These are phyloP conservation scores for Drosophila varians DNA, from an alignment of 1,140 invertebrate genomes.

Conservation along the genomic window DNA sequence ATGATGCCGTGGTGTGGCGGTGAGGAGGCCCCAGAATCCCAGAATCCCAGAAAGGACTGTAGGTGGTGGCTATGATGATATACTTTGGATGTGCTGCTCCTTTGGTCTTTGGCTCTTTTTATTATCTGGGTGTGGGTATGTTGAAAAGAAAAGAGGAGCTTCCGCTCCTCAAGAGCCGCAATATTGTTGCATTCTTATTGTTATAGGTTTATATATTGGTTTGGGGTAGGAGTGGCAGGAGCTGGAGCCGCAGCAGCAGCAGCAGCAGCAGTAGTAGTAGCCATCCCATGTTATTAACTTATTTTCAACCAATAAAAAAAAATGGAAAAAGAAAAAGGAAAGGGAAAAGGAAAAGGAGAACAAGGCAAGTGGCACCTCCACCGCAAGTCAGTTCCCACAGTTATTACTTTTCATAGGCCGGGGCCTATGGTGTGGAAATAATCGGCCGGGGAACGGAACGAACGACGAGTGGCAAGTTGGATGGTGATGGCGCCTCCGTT, in stretches of 20 bases:
- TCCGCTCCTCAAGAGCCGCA: constrained; percentile 35
- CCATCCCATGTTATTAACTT: constrained; percentile 81
- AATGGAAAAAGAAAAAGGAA: not conserved
- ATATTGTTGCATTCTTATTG: constrained; percentile 78
- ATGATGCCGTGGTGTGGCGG: no score
- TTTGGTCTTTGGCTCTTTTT: not conserved
- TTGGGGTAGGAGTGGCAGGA: not conserved
- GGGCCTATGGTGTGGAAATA: constrained; percentile 71
- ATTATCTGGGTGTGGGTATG: constrained; percentile 52
- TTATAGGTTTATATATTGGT: constrained; percentile 24
- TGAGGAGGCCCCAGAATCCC: not conserved
- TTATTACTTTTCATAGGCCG: constrained; percentile 82
- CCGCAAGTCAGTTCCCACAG: constrained; percentile 73
- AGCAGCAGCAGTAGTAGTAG: constrained; percentile 10
- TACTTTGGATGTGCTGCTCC: constrained; percentile 45
- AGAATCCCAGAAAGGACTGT: constrained; percentile 29
- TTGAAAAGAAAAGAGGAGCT: constrained; percentile 43
- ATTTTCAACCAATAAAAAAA: constrained; percentile 78
- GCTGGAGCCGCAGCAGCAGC: not conserved
- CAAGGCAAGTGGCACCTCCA: constrained; percentile 27
- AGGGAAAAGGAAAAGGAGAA: not conserved
- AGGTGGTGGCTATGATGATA: constrained; percentile 82
- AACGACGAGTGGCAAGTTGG: constrained; percentile 48
- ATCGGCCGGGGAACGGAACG: constrained; percentile 20
- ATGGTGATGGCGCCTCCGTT: constrained; percentile 69